Evolutionary conservation across 2,113 vertebrate species (phyloP).

Genomic region (Coptodon rendalli): DNA sequence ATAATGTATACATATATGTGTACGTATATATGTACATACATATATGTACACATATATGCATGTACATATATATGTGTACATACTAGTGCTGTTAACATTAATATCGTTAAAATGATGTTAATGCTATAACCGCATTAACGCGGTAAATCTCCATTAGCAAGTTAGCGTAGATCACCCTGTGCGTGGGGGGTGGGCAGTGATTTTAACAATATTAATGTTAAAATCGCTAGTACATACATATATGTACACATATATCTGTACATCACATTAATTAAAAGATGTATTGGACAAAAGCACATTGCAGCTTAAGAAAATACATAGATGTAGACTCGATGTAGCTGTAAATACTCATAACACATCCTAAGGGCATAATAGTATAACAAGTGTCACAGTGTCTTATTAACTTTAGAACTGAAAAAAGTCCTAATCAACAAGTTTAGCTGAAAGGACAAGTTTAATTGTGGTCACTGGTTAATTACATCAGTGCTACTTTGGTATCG

Average conservation of each 20-base stretch:
- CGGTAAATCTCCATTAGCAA: neutral
- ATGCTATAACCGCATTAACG: neutral
- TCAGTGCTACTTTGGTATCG: neutral
- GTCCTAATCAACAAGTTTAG: neutral
- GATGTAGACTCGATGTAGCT: neutral
- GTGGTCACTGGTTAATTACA: neutral
- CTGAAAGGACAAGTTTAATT: neutral
- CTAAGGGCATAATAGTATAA: neutral
- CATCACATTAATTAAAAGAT: neutral
- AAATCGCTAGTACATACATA: neutral
- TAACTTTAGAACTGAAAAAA: neutral
- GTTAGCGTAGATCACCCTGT: neutral
- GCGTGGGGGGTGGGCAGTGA: neutral
- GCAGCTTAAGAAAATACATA: neutral
- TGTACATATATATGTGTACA: accelerated
- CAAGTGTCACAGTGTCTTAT: neutral
- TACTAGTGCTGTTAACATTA: neutral
- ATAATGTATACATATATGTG: neutral
- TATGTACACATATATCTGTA: neutral
- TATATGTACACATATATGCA: accelerated
- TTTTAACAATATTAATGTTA: neutral
- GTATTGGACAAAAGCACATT: neutral
- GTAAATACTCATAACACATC: neutral
- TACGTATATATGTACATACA: accelerated
- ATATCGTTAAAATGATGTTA: neutral